Percentiles rank a stretch among this genome's conserved stretches.
phyloP scores from a whole-genome alignment of 1,140 invertebrate species.

The Drosophila pseudoananassae region DNA sequence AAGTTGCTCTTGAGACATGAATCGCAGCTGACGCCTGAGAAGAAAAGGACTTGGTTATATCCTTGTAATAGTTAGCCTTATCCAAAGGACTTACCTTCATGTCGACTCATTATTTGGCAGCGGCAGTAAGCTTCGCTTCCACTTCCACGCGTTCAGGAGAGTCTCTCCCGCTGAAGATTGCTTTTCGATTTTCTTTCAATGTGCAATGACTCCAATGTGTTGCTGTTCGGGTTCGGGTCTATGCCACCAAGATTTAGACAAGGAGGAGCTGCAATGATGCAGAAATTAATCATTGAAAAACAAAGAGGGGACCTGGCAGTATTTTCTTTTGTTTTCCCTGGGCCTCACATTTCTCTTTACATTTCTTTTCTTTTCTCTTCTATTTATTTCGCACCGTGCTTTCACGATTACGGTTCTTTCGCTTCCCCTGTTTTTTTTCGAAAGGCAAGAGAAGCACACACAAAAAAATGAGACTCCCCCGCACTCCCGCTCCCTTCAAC shows the following conservation, averaged over 20 bases:
- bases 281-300: constrained; percentile 3
- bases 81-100: constrained; percentile 67
- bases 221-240: constrained; percentile 8
- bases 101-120: constrained; percentile 83
- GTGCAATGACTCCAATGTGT: constrained; percentile 23
- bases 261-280: constrained; percentile 25
- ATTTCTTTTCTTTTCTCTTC: constrained; percentile 35
- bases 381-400: constrained; percentile 40
- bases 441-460: constrained; percentile 62
- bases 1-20: constrained; percentile 99
- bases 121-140: constrained; percentile 49
- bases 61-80: no score
- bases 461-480: constrained; percentile 43
- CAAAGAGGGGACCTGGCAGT: constrained; percentile 7
- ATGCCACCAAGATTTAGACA: constrained; percentile 20
- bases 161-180: constrained; percentile 50
- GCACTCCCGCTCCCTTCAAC: constrained; percentile 9
- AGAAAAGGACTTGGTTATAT: not conserved
- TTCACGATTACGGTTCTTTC: constrained; percentile 75
- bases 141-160: constrained; percentile 47
- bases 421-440: constrained; percentile 29
- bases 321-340: constrained; percentile 36
- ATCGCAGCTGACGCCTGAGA: constrained; percentile 98
- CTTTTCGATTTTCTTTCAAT: constrained; percentile 15
- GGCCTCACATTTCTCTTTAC: constrained; percentile 37